A percentile compares a stretch with the other conserved stretches of the same genome.
Conservation (phyloP, 2,797 vertebrate genomes). For the Pteropus rufus region DNA sequence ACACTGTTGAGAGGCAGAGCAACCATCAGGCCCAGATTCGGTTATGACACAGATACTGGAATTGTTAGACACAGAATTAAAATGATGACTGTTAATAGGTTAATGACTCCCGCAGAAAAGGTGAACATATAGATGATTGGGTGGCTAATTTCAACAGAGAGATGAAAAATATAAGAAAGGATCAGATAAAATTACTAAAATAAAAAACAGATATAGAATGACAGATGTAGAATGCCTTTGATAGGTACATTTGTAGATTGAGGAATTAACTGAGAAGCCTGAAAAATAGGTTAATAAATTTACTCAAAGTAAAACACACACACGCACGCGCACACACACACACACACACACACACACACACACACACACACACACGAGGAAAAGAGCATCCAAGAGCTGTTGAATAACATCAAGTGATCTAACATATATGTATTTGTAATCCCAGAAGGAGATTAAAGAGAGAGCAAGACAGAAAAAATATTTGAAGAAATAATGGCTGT, state of each 20-base stretch:
- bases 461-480: background rate
- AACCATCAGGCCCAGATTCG: background rate
- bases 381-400: background rate
- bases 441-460: background rate
- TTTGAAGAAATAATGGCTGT: background rate
- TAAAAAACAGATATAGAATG: background rate
- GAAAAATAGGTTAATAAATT: background rate
- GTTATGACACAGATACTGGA: background rate
- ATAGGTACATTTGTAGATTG: background rate
- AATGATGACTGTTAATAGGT: background rate
- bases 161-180: background rate
- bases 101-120: background rate
- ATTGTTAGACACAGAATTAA: background rate
- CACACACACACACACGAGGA: background rate
- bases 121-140: background rate
- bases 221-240: background rate
- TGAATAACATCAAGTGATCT: background rate
- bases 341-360: background rate
- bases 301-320: background rate
- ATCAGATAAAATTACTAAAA: background rate
- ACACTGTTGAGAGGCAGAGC: background rate
- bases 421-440: background rate
- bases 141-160: background rate
- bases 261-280: background rate
- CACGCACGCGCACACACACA: no score